Base-by-base conservation (phyloP, 2,888 invertebrate species). In the Zaprionus lineosus region DNA sequence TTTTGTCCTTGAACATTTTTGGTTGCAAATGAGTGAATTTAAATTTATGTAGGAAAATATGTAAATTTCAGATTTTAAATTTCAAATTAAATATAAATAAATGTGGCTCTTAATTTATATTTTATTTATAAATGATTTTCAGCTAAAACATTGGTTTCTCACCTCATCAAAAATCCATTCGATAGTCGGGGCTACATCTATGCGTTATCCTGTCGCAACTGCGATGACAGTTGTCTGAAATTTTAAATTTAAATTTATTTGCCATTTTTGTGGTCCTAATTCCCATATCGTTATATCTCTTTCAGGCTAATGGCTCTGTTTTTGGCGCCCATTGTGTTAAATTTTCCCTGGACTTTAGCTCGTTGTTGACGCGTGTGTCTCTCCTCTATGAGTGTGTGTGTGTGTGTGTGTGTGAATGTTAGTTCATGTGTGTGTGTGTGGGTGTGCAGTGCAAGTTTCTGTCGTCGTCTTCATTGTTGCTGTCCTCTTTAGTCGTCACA, bases 391-490 rank as follows among this genome's bases (percentile, higher is more conserved):
- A 37, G 28, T 31, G 41, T 40, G 44, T 16, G 4, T 37, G 11
- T 43, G 11, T 37, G 37, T 31, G 8, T 39, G 33, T 51, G 33
- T 15, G 2, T 28, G 46, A 57, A 34, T 57, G 11, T 43, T 26
- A 48, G 39, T 46, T 15, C 52, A 21, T 14, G 24, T 51, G 51
- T 26, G 26, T 33, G 51, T 29, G 21, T 43, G 51, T 57, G 14
- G 50, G 58, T 66, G 74, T 53, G 44, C 36, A 58, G 68, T 74
- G 63, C 79, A 77, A 77, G 83, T 77, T 77, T 78, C 72, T 79
- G 69, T 83, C 83, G 75, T 78, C 77, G 75, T 77, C 77, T 77
- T 77, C 77, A 78, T 83, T 77, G 83, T 67, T 74, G 75, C 52
- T 58, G 61, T 62, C 53, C 58, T 55, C 28, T 50, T 44, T 68